Evolutionary conservation across 2,797 vertebrate species (phyloP).

Genomic region (Hoplostethus mediterraneus): DNA sequence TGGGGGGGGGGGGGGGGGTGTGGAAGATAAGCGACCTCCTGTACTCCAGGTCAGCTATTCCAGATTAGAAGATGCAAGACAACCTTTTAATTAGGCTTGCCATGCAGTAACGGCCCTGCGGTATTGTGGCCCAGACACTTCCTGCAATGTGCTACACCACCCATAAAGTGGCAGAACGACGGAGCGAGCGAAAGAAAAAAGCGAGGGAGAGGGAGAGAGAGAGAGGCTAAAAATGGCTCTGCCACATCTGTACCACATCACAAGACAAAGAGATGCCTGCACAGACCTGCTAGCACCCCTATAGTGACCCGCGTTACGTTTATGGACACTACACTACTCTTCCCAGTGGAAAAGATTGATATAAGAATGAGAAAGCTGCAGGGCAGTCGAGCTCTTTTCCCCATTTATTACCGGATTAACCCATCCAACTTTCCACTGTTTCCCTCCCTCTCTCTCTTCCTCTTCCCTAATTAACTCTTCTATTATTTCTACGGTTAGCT

Average conservation of each 20-base stretch:
- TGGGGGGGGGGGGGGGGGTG: conserved; percentile 28
- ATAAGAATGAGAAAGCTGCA: background rate
- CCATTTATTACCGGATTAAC: conserved; percentile 16
- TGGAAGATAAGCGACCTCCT: conserved; percentile 66
- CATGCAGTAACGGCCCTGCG: conserved; percentile 68
- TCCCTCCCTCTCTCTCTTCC: conserved; percentile 16
- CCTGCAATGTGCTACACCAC: conserved; percentile 81
- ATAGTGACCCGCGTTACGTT: background rate
- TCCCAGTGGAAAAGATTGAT: background rate
- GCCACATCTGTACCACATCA: conserved; percentile 71
- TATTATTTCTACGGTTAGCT: background rate
- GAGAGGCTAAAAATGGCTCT: conserved; percentile 78
- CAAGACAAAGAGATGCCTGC: conserved; percentile 68
- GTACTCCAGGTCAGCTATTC: conserved; percentile 73
- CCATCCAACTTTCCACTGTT: conserved; percentile 39
- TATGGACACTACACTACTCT: conserved; percentile 20
- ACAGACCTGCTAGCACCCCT: conserved; percentile 43
- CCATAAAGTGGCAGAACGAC: conserved; percentile 67
- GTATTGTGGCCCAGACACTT: conserved; percentile 78
- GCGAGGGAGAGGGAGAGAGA: conserved; percentile 56
- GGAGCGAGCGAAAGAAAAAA: conserved; percentile 60
- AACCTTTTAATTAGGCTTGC: conserved; percentile 85
- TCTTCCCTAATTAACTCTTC: conserved; percentile 3
- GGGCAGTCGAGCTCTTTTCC: conserved; percentile 33
- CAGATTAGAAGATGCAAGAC: conserved; percentile 75